Conservation (phyloP, 2,113 vertebrate species). For the Chamaea fasciata region DNA sequence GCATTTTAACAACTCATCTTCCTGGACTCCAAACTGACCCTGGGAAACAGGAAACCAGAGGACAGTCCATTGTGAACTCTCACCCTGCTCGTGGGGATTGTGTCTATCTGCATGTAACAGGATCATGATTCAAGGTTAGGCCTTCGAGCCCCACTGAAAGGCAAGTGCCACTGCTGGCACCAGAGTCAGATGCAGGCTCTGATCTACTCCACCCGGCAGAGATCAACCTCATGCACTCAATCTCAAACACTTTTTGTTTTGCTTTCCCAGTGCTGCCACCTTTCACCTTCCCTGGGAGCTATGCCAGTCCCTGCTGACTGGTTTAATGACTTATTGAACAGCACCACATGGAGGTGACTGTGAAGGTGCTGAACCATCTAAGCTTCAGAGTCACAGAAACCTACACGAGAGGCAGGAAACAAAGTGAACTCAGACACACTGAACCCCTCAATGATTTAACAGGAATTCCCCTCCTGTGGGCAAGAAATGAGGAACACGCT, state of each 20-base stretch:
- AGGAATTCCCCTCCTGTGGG: background rate
- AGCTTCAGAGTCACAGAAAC: background rate
- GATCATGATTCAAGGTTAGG: background rate
- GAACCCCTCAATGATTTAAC: background rate
- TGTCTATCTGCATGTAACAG: accelerated
- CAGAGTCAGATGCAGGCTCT: background rate
- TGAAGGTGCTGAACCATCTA: background rate
- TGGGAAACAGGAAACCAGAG: background rate
- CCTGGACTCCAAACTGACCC: constrained; percentile 78
- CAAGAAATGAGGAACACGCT: background rate
- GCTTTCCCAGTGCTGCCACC: background rate
- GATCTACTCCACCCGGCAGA: background rate
- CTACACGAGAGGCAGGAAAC: background rate
- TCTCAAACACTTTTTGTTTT: background rate
- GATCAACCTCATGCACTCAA: background rate
- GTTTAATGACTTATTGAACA: background rate
- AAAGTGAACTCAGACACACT: background rate
- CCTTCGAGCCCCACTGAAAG: background rate
- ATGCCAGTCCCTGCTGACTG: accelerated
- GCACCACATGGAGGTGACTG: background rate
- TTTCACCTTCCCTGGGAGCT: background rate
- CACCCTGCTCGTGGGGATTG: background rate
- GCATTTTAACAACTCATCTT: constrained; percentile 73
- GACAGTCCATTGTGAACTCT: background rate
- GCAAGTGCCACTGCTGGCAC: background rate